Percentiles rank a stretch among this genome's conserved stretches.
Conservation (phyloP, 2,888 invertebrate species). For the Caenorhabditis angaria region DNA sequence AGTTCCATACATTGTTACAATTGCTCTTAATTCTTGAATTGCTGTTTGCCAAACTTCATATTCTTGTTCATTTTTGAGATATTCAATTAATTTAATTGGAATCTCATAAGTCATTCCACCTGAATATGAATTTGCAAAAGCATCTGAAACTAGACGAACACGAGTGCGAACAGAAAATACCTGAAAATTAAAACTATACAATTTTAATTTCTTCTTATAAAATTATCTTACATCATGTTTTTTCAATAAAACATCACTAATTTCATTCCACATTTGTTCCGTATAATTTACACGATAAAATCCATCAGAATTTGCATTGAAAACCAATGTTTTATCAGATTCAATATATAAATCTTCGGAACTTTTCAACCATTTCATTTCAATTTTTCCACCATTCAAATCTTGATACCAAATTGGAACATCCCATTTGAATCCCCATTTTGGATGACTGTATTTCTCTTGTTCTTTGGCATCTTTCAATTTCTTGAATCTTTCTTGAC, state of each 20-base stretch:
- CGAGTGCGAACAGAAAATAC: constrained; percentile 23
- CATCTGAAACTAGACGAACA: constrained; percentile 50
- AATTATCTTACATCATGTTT: constrained; percentile 46
- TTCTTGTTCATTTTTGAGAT: constrained; percentile 44
- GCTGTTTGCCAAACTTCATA: constrained; percentile 29
- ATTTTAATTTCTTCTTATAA: not conserved
- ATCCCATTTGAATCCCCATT: constrained; percentile 66
- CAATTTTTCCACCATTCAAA: constrained; percentile 38
- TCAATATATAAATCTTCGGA: constrained; percentile 23
- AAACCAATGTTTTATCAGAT: constrained; percentile 42
- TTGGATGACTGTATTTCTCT: constrained; percentile 55
- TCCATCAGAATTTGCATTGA: constrained; percentile 66
- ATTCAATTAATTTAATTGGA: constrained; percentile 40
- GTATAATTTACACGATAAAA: constrained; percentile 70
- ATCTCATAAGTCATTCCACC: constrained; percentile 44
- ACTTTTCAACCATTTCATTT: constrained; percentile 61
- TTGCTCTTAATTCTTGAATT: constrained; percentile 14
- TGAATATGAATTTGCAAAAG: constrained; percentile 46
- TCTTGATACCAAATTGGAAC: constrained; percentile 69
- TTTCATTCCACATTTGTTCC: constrained; percentile 55
- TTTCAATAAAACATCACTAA: constrained; percentile 51
- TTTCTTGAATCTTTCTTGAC: constrained; percentile 61
- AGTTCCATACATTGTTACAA: constrained; percentile 30
- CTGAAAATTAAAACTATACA: constrained; percentile 10
- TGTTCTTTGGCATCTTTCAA: constrained; percentile 49